phyloP scores from a whole-genome alignment of 2,113 vertebrate species.

The Ariopsis seemanni region DNA sequence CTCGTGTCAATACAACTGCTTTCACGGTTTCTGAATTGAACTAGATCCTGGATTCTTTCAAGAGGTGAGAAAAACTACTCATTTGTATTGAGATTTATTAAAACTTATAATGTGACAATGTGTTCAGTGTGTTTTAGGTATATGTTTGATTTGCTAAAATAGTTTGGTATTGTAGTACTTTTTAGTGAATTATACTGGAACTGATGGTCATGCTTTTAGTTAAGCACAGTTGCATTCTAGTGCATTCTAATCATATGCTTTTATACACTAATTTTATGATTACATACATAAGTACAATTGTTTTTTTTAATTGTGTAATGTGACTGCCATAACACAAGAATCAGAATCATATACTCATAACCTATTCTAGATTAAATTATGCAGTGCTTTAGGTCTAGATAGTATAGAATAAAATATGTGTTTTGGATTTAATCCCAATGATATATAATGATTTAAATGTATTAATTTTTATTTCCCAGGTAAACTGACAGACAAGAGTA shows the following conservation, averaged over 20 bases:
- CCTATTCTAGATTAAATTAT: not conserved
- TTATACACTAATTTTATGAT: not conserved
- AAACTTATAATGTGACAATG: not conserved
- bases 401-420: not conserved
- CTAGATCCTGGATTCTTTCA: not conserved
- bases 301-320: not conserved
- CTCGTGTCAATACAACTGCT: conserved; percentile 29
- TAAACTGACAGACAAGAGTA: conserved; percentile 15
- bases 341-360: not conserved
- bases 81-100: not conserved
- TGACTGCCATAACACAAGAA: not conserved
- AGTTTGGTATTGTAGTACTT: not conserved
- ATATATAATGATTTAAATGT: not conserved
- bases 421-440: not conserved
- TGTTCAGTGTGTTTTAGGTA: not conserved
- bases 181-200: not conserved
- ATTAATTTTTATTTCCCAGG: not conserved
- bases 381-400: not conserved
- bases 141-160: not conserved
- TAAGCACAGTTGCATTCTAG: not conserved
- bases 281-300: not conserved
- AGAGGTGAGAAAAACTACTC: conserved; percentile 44
- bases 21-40: conserved; percentile 23
- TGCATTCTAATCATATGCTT: not conserved
- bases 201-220: not conserved